phyloP scores from a whole-genome alignment of 2,888 invertebrate species.

The Drosophila nr. perissopoda region DNA sequence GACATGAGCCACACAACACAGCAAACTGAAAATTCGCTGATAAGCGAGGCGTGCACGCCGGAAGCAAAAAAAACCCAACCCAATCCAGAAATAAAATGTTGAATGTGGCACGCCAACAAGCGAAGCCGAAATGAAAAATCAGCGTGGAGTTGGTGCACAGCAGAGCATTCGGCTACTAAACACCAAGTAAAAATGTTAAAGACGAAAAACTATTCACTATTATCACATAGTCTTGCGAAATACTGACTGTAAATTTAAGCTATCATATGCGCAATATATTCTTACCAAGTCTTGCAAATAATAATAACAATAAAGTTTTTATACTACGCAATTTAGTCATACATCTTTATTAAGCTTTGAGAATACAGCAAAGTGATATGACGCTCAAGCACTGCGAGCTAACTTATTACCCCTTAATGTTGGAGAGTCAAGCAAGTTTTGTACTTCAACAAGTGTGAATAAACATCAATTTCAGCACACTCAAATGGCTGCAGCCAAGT shows the following conservation, averaged over 20 bases:
- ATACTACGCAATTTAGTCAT: neutral
- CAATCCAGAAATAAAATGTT: slow-evolving; percentile 33
- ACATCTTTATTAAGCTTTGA: neutral
- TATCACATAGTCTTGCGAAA: neutral
- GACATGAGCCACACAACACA: slow-evolving; percentile 1
- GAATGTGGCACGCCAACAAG: slow-evolving; percentile 33
- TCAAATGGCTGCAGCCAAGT: neutral
- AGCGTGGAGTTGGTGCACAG: neutral
- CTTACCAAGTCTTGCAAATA: neutral
- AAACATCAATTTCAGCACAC: neutral
- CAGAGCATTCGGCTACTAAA: neutral
- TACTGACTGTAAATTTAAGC: neutral
- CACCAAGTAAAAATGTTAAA: slow-evolving; percentile 1
- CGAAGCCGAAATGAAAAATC: slow-evolving; percentile 15
- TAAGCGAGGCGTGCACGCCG: slow-evolving; percentile 74
- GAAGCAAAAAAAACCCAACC: slow-evolving; percentile 52
- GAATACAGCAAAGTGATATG: neutral
- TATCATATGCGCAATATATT: neutral
- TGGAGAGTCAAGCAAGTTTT: neutral
- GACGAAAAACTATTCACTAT: neutral
- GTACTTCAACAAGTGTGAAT: neutral
- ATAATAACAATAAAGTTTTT: neutral
- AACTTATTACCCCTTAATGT: neutral
- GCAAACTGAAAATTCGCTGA: slow-evolving; percentile 68
- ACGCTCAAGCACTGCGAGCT: neutral